Percentiles rank a stretch among this genome's conserved stretches.
These are phyloP conservation scores for Platycercus adscitus DNA, from an alignment of 2,113 vertebrate genomes.

Conservation along the genomic window DNA sequence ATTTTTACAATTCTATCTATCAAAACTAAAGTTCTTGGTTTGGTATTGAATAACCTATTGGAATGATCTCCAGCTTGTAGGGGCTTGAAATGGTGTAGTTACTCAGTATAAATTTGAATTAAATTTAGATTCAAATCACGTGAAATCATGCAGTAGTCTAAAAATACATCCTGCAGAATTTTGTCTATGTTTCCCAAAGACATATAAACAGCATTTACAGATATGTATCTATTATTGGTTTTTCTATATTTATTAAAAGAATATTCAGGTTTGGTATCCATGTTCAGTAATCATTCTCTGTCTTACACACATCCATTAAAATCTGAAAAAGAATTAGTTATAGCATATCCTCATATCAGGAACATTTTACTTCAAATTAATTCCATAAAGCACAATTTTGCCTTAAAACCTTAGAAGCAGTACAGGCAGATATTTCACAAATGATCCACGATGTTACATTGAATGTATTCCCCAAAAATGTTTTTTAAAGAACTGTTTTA, in stretches of 20 bases:
- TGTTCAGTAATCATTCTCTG: background rate
- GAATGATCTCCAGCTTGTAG: background rate
- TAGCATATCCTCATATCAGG: background rate
- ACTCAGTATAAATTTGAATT: constrained; percentile 29
- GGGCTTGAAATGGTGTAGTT: background rate
- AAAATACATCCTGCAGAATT: constrained; percentile 11
- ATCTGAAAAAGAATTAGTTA: background rate
- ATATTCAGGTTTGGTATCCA: background rate
- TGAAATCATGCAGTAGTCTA: constrained; percentile 47
- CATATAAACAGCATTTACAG: background rate
- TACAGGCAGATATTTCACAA: background rate
- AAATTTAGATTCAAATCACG: constrained; percentile 35
- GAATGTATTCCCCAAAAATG: background rate
- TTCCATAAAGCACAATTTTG: background rate
- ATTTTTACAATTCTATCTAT: background rate
- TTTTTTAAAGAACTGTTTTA: background rate
- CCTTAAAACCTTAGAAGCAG: background rate
- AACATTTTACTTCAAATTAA: background rate
- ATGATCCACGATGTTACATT: background rate
- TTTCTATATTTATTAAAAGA: background rate
- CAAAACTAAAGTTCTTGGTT: background rate
- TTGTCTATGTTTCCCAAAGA: background rate
- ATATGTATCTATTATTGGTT: background rate
- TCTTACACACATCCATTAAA: background rate
- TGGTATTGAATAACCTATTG: background rate